Percentiles rank a stretch among this genome's conserved stretches.
These are phyloP conservation scores for Morelia viridis DNA, from an alignment of 2,797 vertebrate genomes.

Conservation along the genomic window DNA sequence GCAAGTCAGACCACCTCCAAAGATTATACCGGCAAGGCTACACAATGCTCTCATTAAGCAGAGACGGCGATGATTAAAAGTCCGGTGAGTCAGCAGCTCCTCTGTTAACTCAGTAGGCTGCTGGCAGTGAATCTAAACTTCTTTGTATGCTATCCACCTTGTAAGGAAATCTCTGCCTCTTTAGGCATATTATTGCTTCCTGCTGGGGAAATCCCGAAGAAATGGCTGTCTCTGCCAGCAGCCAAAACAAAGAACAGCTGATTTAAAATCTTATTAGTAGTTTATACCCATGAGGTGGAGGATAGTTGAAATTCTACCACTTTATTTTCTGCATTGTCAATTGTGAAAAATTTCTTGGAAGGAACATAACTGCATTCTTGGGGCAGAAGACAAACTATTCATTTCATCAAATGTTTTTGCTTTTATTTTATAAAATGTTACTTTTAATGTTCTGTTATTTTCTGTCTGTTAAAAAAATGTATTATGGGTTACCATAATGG, in stretches of 20 bases:
- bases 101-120: background rate
- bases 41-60: background rate
- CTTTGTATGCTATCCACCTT: slow-evolving; percentile 19
- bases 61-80: background rate
- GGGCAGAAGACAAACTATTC: background rate
- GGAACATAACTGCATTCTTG: background rate
- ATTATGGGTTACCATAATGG: background rate
- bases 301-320: background rate
- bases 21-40: background rate
- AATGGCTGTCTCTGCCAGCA: slow-evolving; percentile 1
- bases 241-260: slow-evolving; percentile 31
- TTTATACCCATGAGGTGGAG: background rate
- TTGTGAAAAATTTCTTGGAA: background rate
- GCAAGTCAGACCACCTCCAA: background rate
- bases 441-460: background rate
- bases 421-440: too few species aligned
- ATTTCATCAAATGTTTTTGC: background rate
- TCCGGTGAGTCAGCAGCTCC: slow-evolving; percentile 41
- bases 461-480: too few species aligned
- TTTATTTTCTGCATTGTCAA: background rate
- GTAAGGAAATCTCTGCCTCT: slow-evolving; percentile 22
- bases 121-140: slow-evolving; percentile 22
- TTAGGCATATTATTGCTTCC: slow-evolving; percentile 32
- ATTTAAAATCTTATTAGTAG: background rate
- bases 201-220: slow-evolving; percentile 44